Percentiles rank a stretch among this genome's conserved stretches.
phyloP scores from a whole-genome alignment of 2,113 vertebrate genomes.

The Anolis carolinensis region DNA sequence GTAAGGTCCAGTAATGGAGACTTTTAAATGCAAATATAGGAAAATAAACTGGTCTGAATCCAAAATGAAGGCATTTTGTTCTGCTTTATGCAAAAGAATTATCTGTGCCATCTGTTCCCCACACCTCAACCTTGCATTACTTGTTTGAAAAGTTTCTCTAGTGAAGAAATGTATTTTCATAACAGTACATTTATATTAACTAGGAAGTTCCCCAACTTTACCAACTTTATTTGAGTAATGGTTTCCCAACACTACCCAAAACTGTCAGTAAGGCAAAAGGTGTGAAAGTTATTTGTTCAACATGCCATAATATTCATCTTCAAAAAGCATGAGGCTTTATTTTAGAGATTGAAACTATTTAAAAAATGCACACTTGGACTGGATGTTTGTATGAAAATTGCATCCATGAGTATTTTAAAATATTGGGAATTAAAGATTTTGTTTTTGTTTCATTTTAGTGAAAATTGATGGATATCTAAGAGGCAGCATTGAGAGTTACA shows the following conservation, averaged over 20 bases:
- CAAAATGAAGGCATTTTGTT: constrained; percentile 42
- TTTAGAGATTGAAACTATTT: constrained; percentile 6
- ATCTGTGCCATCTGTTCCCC: neutral
- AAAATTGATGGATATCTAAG: neutral
- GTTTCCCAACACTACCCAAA: neutral
- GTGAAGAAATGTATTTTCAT: constrained; percentile 57
- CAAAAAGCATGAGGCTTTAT: neutral
- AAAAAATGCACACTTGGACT: neutral
- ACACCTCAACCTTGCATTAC: constrained; percentile 50
- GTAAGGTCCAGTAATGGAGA: too few species aligned
- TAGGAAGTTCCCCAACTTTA: constrained; percentile 22
- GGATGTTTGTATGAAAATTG: neutral
- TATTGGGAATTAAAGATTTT: neutral
- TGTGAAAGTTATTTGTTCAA: constrained; percentile 38
- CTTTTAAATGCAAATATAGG: neutral
- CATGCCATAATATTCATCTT: neutral
- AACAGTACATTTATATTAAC: constrained; percentile 18
- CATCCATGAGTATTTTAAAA: constrained; percentile 5
- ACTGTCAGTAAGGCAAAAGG: neutral
- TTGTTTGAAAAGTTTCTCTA: constrained; percentile 45
- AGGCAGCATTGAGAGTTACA: neutral
- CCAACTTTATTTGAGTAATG: neutral
- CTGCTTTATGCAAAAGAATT: constrained; percentile 13
- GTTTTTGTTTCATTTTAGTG: neutral
- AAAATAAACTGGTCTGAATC: constrained; percentile 44